phyloP scores from a whole-genome alignment of 2,797 vertebrate genomes.

The Gouania willdenowi region DNA sequence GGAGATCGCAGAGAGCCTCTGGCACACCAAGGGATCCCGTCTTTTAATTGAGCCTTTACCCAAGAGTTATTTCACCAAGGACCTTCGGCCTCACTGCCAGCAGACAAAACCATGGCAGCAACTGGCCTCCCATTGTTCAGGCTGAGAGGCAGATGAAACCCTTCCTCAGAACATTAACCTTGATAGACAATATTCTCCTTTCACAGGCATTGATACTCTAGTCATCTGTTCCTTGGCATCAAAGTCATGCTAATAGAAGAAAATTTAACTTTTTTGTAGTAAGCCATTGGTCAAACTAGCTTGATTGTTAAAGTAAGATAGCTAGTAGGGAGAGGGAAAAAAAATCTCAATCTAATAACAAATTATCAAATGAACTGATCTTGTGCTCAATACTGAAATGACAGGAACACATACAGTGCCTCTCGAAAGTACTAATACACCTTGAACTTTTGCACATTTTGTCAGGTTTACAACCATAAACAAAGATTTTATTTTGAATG shows the following conservation, averaged over 20 bases:
- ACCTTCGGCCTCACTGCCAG: slow-evolving; percentile 46
- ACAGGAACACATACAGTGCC: too few relatives aligned
- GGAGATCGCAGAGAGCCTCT: slow-evolving; percentile 38
- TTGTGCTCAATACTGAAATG: too few relatives aligned
- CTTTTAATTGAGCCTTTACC: slow-evolving; percentile 72
- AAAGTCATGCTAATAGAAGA: slow-evolving; percentile 18
- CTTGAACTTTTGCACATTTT: too few relatives aligned
- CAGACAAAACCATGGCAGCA: slow-evolving; percentile 44
- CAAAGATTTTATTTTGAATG: too few relatives aligned
- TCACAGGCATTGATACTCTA: slow-evolving; percentile 22
- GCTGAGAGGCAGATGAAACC: slow-evolving; percentile 31
- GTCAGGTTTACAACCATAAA: too few relatives aligned
- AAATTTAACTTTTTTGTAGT: slow-evolving; percentile 22
- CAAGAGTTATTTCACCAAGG: slow-evolving; percentile 62
- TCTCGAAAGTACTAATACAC: too few relatives aligned
- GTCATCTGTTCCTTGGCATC: slow-evolving; percentile 39
- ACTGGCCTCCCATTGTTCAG: slow-evolving; percentile 34
- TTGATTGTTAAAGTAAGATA: slow-evolving; percentile 2
- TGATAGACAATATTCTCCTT: slow-evolving; percentile 40
- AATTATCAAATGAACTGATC: slow-evolving; percentile 16
- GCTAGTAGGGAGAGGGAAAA: slow-evolving; percentile 14
- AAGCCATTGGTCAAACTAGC: slow-evolving; percentile 29
- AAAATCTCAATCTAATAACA: slow-evolving; percentile 30
- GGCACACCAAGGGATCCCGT: slow-evolving; percentile 49
- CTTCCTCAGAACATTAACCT: slow-evolving; percentile 40